These are phyloP conservation scores for Zygogramma bicolorata DNA, from an alignment of 2,888 invertebrate genomes.

Conservation along the genomic window DNA sequence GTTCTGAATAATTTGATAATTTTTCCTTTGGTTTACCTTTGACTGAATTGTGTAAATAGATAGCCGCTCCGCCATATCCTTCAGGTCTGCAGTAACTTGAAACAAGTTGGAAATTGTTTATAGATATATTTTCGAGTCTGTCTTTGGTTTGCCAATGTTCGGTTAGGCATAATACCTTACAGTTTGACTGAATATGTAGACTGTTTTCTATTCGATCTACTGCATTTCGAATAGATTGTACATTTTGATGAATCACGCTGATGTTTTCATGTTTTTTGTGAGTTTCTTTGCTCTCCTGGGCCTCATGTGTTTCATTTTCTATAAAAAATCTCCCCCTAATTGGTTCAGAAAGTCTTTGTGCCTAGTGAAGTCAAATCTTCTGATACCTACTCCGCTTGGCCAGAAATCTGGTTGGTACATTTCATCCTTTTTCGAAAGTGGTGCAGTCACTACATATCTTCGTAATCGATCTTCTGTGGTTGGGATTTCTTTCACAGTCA, in stretches of 20 bases:
- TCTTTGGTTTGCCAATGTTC: conserved; percentile 1
- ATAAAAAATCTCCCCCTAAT: neutral
- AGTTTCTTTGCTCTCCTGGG: neutral
- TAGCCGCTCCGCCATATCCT: neutral
- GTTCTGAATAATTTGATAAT: neutral
- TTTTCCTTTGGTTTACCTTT: neutral
- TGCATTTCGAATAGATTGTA: neutral
- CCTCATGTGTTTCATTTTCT: neutral
- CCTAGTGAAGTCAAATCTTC: conserved; percentile 7
- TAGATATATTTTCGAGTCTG: conserved; percentile 2
- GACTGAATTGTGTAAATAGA: neutral
- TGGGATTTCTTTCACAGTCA: neutral
- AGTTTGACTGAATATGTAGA: neutral
- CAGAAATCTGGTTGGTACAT: neutral
- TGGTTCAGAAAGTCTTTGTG: conserved; percentile 2
- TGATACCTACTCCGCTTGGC: conserved; percentile 8
- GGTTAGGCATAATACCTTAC: neutral
- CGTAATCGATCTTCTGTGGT: conserved; percentile 5
- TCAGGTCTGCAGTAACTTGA: neutral
- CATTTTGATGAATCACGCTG: neutral
- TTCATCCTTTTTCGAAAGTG: conserved; percentile 6
- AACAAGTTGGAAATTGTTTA: neutral
- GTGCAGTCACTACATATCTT: conserved; percentile 11
- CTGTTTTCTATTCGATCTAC: neutral
- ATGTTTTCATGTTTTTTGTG: neutral